Evolutionary conservation across 2,888 invertebrate genomes (phyloP), one percentile per base, ranked within the genome.

Genomic region (Camptogramma bilineatum): DNA sequence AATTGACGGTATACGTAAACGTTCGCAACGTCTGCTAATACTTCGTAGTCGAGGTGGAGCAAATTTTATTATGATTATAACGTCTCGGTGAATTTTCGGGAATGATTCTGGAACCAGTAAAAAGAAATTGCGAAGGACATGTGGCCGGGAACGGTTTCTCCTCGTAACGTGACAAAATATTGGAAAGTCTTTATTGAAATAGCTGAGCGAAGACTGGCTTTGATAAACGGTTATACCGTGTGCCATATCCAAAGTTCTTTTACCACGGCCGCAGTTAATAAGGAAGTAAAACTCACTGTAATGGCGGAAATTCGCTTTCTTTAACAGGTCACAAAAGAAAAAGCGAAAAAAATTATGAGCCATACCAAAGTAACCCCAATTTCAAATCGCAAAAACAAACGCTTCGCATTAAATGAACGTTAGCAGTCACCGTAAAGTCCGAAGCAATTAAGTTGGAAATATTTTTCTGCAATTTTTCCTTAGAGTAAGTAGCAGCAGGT

Each of bases 401-500:
- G 63, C 44, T 46, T 56, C 53, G 62, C 66, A 71, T 71, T 73
- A 70, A 66, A 71, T 74, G 76, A 77, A 71, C 71, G 68, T 71
- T 74, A 73, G 77, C 73, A 71, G 68, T 73, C 65, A 62, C 66
- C 71, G 75, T 80, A 77, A 79, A 78, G 76, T 75, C 70, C 69
- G 65, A 74, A 70, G 76, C 77, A 81, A 82, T 81, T 80, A 81
- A 74, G 75, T 75, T 66, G 70, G 68, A 71, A 65, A 71, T 70
- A 73, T 75, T 73, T 75, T 79, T 76, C 71, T 69, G 76, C 73
- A 72, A 76, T 79, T 81, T 78, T 72, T 66, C 72, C 76, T 65
- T 70, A 63, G 76, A 78, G 80, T 75, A 71, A 77, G 78, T 76
- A 81, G 61, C 53, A 86, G 82, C 88, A 88, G 87, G 87, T 88